Percentiles rank a stretch among this genome's conserved stretches.
phyloP scores from a whole-genome alignment of 1,140 invertebrate genomes.

The Chionoecetes opilio region DNA sequence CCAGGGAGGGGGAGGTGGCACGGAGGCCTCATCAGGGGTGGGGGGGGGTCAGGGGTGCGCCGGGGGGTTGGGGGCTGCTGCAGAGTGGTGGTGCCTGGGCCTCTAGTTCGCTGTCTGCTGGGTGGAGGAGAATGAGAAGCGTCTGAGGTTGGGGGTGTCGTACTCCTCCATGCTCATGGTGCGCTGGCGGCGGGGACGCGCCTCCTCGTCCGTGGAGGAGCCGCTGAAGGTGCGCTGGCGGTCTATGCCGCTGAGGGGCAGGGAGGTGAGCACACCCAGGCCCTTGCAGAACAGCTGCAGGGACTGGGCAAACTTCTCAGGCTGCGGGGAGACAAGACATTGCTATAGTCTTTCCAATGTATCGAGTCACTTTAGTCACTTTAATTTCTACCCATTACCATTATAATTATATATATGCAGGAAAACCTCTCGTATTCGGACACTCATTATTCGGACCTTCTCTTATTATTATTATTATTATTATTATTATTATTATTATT shows the following conservation, averaged over 20 bases:
- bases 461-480: too few species aligned
- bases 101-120: constrained; percentile 76
- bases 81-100: not conserved
- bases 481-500: too few species aligned
- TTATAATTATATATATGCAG: too few species aligned
- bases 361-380: too few species aligned
- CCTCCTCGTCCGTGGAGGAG: constrained; percentile 85
- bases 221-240: constrained; percentile 86
- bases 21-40: not conserved
- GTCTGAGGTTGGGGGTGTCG: constrained; percentile 90
- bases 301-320: constrained; percentile 91
- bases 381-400: too few species aligned
- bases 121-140: constrained; percentile 87
- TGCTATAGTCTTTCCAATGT: too few species aligned
- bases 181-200: constrained; percentile 83
- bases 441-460: too few species aligned
- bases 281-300: constrained; percentile 93
- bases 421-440: too few species aligned
- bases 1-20: not conserved
- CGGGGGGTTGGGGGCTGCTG: not conserved
- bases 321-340: constrained; percentile 85
- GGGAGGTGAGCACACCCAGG: constrained; percentile 89
- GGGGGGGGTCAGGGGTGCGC: not conserved
- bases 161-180: constrained; percentile 91
- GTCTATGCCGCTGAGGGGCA: constrained; percentile 89